Evolutionary conservation across 2,888 invertebrate genomes (phyloP).

Genomic region (Brenthis daphne): DNA sequence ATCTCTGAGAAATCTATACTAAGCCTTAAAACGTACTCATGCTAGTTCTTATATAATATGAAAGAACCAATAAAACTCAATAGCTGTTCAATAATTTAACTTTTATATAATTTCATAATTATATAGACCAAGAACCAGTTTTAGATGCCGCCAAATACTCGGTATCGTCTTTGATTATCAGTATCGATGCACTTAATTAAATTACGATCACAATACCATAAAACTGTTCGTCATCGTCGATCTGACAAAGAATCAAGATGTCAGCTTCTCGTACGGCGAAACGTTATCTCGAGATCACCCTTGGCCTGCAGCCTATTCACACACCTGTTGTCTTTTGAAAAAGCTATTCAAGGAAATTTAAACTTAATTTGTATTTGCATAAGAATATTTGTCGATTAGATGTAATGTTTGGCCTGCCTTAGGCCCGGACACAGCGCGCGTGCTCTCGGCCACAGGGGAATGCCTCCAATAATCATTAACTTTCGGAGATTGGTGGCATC

Average conservation of each 20-base stretch:
- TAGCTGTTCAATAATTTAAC: not conserved
- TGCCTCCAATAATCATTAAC: slow-evolving; percentile 76
- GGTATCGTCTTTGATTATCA: slow-evolving; percentile 17
- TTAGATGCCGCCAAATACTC: slow-evolving; percentile 16
- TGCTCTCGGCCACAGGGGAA: slow-evolving; percentile 60
- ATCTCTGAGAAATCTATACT: too few relatives aligned
- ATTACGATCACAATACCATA: slow-evolving; percentile 52
- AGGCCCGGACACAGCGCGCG: slow-evolving; percentile 55
- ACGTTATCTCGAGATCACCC: slow-evolving; percentile 52
- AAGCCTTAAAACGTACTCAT: too few relatives aligned
- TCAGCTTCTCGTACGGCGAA: slow-evolving; percentile 52
- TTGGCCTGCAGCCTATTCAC: slow-evolving; percentile 34
- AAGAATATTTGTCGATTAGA: slow-evolving; percentile 12
- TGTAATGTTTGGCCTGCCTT: slow-evolving; percentile 45
- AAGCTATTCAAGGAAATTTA: slow-evolving; percentile 13
- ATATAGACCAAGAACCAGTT: not conserved
- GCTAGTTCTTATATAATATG: too few relatives aligned
- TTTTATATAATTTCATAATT: not conserved
- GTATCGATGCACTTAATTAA: slow-evolving; percentile 54
- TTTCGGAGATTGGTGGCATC: slow-evolving; percentile 67
- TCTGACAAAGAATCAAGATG: slow-evolving; percentile 59
- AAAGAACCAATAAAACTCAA: too few relatives aligned
- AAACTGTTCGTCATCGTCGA: slow-evolving; percentile 49
- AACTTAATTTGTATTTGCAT: slow-evolving; percentile 24
- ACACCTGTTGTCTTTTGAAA: slow-evolving; percentile 42